Base-by-base conservation (phyloP, 2,113 vertebrate genomes). In the Gila orcuttii region DNA sequence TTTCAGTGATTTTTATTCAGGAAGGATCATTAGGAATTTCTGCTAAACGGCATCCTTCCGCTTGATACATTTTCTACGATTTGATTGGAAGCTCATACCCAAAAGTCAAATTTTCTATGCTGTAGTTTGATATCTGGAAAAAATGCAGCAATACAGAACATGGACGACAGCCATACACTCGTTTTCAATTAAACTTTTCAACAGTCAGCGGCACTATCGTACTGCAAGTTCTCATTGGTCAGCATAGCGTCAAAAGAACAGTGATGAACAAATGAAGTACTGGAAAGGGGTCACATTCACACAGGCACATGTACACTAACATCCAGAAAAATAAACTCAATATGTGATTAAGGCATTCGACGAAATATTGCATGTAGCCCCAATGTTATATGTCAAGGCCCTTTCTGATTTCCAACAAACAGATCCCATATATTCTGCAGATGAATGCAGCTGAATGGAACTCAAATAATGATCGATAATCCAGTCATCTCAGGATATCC, bases 301-400 rank as follows among this genome's bases (percentile, higher is more conserved):
- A 86, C 81, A 86, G 31, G 60, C 77, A 88, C 78, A 73, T 69
- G 47, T 76, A 80, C 64, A 85, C 80, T n/a, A 2, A 73, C 52
- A 78, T 64, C 55, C 82, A 84, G 11, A 47, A 87, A 87, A 90
- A 88, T 89, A 92, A 92, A 91, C 85, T 90, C 90, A 90, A 91
- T 91, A 89, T 96, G 81, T 84, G 93, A 95, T 99, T 98, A 99
- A 99, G 97, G 98, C 97, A 97, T 97, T 98, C 96, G 96, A 96
- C 96, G 90, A 89, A 93, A 96, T 98, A 98, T 98, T 98, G 97
- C 96, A 97, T 96, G 97, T 96, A 96, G 96, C 96, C 96, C 96
- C 96, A 93, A 93, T 96, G 95, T 92, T 95, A 95, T 94, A 97
- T 95, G 95, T 96, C 96, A 95, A 82, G 95, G 96, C 95, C 96